These are phyloP conservation scores for Geococcyx californianus DNA, from an alignment of 2,113 vertebrate genomes.

Conservation along the genomic window DNA sequence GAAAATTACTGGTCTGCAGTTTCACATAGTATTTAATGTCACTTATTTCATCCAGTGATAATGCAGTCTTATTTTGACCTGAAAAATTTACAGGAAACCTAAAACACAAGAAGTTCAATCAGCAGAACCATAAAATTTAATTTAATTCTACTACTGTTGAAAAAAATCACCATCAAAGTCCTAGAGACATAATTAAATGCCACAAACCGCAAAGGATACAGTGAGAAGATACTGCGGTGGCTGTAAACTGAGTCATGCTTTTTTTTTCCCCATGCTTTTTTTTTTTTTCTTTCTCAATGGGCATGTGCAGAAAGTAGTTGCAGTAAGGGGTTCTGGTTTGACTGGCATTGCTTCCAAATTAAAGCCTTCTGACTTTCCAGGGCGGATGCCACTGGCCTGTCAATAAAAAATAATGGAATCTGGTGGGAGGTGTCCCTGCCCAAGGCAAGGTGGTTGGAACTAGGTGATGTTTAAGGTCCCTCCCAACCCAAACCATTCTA, in stretches of 20 bases:
- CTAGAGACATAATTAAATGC: background rate
- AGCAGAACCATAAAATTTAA: background rate
- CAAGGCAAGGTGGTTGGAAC: too few relatives aligned
- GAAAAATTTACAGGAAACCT: background rate
- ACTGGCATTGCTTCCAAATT: background rate
- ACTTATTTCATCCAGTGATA: background rate
- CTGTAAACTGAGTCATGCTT: background rate
- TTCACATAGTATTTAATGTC: slow-evolving; percentile 20
- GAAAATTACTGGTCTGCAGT: slow-evolving; percentile 56
- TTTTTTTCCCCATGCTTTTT: background rate
- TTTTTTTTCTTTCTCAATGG: background rate
- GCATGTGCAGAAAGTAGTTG: background rate
- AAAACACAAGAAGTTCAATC: background rate
- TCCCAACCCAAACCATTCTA: too few relatives aligned
- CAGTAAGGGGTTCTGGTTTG: background rate
- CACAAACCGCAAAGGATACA: background rate
- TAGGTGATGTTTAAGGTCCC: too few relatives aligned
- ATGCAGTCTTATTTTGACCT: background rate
- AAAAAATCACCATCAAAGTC: background rate
- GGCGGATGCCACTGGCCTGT: background rate
- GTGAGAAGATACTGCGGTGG: background rate
- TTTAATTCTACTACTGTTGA: background rate
- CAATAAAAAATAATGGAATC: background rate
- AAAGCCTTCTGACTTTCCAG: background rate
- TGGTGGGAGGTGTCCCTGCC: too few relatives aligned